Evolutionary conservation across 2,113 vertebrate genomes (phyloP).

Genomic region (Eonycteris spelaea): DNA sequence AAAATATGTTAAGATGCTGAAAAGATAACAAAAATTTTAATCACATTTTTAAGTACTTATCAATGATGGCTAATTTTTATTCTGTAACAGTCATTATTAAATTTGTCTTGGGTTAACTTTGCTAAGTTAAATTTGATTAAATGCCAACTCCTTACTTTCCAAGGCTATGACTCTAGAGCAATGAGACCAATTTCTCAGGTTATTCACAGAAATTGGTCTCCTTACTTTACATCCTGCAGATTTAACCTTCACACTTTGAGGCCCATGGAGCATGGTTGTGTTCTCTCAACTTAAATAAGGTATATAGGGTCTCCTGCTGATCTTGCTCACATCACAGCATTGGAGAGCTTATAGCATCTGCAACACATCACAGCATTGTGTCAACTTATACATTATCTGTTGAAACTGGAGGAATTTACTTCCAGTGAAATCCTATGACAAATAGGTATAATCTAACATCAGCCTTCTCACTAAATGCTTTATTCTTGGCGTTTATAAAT

Average conservation of each 20-base stretch:
- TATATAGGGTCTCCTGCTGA: background rate
- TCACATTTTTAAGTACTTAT: background rate
- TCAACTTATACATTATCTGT: constrained; percentile 62
- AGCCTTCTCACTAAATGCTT: constrained; percentile 57
- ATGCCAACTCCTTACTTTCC: background rate
- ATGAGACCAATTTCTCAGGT: background rate
- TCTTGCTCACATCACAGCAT: background rate
- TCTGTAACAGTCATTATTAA: background rate
- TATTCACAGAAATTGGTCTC: background rate
- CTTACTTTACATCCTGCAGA: background rate
- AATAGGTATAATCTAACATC: constrained; percentile 62
- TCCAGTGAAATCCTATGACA: constrained; percentile 61
- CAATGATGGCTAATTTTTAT: background rate
- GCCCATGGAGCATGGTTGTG: background rate
- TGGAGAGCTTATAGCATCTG: constrained; percentile 32
- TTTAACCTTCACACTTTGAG: background rate
- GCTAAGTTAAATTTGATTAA: background rate
- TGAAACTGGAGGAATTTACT: constrained; percentile 67
- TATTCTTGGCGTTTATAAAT: constrained; percentile 71
- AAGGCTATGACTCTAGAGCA: background rate
- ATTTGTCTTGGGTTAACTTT: background rate
- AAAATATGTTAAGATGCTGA: background rate
- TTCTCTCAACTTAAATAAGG: background rate
- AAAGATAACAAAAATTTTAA: background rate
- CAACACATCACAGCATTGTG: constrained; percentile 58